Evolutionary conservation across 2,888 invertebrate species (phyloP), one percentile per base, ranked within the genome.

Genomic region (Stenolophus ochropezus): DNA sequence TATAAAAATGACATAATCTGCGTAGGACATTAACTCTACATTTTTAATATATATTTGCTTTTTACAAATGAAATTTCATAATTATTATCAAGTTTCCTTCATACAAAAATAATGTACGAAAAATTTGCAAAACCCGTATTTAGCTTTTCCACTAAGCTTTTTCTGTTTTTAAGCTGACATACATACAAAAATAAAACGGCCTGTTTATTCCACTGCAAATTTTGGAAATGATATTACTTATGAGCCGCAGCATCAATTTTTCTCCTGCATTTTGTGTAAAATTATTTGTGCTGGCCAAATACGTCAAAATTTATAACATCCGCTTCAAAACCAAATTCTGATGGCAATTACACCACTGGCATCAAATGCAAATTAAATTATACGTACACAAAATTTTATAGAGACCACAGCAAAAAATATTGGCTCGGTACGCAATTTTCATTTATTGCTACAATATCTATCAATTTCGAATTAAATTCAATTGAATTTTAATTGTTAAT

Each of bases 281-380:
- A 42, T 42, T 42, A 42, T 42, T 42, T 42, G 33, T 42, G 8
- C 8, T 11, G 6, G 8, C 8, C 33, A 42, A 8, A 8, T 42
- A 42, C 33, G 33, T 42, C 33, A 42, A 42, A 6, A 42, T 3
- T 42, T 42, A 42, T 42, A 42, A 42, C 33, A 42, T 42, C 33
- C 8, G 33, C 33, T 42, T 42, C 33, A 42, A 42, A 42, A 42
- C 33, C 51, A 53, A 53, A 53, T 53, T 53, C 18, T 53, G 51
- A 18, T 53, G n/a, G 20, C 20, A 58, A 65, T 65, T 65, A 65
- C n/a, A 16, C 2, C 61, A 56, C 16, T 6, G 5, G 27, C 16
- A 65, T 14, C 61, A 65, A 65, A 65, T 27, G 61, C 23, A 27
- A 65, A 65, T 65, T 65, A 18, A 65, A 27, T 65, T 65, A 65